Conservation (phyloP, 2,888 invertebrate species). For the Acleris literana region DNA sequence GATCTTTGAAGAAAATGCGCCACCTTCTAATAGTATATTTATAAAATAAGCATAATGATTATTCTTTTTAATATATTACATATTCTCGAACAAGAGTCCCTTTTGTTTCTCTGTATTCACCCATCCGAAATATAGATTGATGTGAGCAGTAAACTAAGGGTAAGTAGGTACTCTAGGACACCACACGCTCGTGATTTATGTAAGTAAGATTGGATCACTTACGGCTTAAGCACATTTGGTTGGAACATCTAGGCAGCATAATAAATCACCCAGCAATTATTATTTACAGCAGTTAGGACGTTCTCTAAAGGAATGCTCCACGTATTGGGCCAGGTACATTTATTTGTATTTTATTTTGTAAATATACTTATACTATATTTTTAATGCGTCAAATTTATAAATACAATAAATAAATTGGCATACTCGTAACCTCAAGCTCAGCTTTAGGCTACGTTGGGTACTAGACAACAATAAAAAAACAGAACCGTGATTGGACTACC, state of each 20-base stretch:
- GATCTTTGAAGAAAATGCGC: no score
- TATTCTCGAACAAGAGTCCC: not conserved
- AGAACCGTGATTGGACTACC: no score
- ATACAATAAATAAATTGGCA: no score
- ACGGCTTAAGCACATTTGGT: constrained; percentile 14
- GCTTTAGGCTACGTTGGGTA: no score
- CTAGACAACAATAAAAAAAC: no score
- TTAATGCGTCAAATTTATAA: no score
- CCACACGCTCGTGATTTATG: constrained; percentile 30
- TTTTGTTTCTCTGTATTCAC: constrained; percentile 35
- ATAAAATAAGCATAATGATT: no score
- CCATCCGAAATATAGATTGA: constrained; percentile 25
- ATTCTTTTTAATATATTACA: no score
- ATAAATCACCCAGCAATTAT: constrained; percentile 12
- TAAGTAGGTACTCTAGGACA: constrained; percentile 27
- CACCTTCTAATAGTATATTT: no score
- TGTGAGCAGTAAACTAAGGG: constrained; percentile 23
- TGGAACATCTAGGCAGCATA: constrained; percentile 20
- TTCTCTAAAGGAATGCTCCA: not conserved
- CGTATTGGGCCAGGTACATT: not conserved
- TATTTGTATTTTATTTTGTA: no score
- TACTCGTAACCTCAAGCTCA: no score
- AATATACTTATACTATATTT: no score
- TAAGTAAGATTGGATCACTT: constrained; percentile 30
- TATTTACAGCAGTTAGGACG: constrained; percentile 10